Evolutionary conservation across 2,113 vertebrate genomes (phyloP).

Genomic region (Nibea coibor): DNA sequence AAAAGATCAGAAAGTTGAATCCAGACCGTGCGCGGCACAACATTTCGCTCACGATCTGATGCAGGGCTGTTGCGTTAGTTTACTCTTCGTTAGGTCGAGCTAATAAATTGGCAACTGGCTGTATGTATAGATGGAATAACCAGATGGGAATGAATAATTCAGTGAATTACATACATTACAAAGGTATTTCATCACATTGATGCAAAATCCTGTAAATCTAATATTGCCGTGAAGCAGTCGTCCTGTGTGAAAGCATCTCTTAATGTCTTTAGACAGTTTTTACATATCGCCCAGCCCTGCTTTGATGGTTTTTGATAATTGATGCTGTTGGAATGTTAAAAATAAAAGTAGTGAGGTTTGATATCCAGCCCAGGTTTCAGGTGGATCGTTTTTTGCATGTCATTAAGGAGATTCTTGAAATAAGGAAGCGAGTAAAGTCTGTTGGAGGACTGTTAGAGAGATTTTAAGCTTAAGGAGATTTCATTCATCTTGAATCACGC

Average conservation of each 20-base stretch:
- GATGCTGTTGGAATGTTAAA: background rate
- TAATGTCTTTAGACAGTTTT: background rate
- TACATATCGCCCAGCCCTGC: background rate
- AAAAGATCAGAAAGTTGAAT: background rate
- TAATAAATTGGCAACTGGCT: background rate
- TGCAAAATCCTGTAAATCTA: conserved; percentile 44
- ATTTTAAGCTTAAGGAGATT: conserved; percentile 39
- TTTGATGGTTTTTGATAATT: background rate
- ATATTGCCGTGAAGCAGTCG: conserved; percentile 17
- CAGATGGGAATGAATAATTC: conserved; percentile 32
- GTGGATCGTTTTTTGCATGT: conserved; percentile 3
- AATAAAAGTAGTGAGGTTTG: background rate
- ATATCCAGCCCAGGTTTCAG: conserved; percentile 45
- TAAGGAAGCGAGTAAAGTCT: background rate
- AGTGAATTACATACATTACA: conserved; percentile 49
- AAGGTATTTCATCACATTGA: conserved; percentile 68
- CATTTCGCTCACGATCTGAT: background rate
- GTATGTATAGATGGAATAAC: conserved; percentile 10
- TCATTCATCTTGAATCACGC: conserved; percentile 28
- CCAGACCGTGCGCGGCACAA: background rate
- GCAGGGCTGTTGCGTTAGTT: background rate
- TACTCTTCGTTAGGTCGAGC: background rate
- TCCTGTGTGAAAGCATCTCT: background rate
- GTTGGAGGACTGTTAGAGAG: background rate
- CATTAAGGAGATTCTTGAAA: background rate